Base-by-base conservation (phyloP, 2,113 vertebrate genomes). In the Otolemur garnettii region DNA sequence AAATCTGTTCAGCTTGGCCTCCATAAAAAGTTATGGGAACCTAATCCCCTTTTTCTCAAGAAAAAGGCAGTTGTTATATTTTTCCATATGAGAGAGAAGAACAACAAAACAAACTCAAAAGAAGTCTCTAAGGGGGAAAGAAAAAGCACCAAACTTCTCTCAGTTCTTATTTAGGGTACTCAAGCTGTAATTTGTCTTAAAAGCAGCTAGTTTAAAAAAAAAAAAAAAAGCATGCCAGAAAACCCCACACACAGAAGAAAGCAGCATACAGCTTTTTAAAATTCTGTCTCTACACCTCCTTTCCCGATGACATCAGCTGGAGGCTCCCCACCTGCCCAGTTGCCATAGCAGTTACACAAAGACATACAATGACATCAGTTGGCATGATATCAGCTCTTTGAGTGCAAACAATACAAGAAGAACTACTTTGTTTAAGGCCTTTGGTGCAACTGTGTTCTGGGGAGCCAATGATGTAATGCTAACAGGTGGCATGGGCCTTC, bases 341-440 rank as follows among this genome's bases (percentile, higher is more conserved):
- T 98, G 97, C 98, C 98, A 98, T 98, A 98, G 98, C 71, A 90
- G 98, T 98, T 82, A 97, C 98, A 98, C 98, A 98, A 98, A 98
- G 98, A 98, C 98, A 98, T 93, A 98, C 97, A 97, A 98, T 99
- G 99, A 99, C 98, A 98, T 99, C 99, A 99, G 98, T 96, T 98
- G 98, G 98, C 98, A 98, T 98, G 98, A 99, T 98, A 98, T 99
- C 99, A 99, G 97, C 98, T 97, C 98, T 98, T 97, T 98, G 98
- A 98, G 98, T 14, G 93, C 98, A 98, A 99, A 99, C 99, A 99
- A 99, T 99, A 97, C 98, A 98, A 98, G 97, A 99, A 98, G 97
- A 97, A 98, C 98, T 93, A 98, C 98, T 98, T 90, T 98, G 98
- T 98, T 94, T 95, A 81, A 96, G 97, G 98, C 97, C 97, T 98